Evolutionary conservation across 1,140 invertebrate species (phyloP), one percentile per base, ranked within the genome.

Genomic region (Aphidius ervi): DNA sequence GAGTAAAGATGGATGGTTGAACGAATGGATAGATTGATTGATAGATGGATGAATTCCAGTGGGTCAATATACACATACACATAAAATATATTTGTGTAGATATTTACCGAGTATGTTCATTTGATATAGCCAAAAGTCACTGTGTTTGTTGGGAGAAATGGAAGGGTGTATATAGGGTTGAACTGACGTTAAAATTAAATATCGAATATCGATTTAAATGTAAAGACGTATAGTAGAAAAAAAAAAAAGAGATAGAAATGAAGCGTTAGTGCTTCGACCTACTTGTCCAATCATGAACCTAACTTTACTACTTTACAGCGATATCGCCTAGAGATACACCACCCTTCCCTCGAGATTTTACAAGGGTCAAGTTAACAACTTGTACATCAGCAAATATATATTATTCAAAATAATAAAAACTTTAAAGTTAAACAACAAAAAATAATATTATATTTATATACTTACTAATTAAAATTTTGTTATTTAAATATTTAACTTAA

Each of bases 131-230:
- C 58, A 31, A 31, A 59, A 59, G 58, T 53, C 58, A 53, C 49
- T 49, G 53, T 58, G 62, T 50, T 53, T 42, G 48, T 58, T 56
- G 61, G 43, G 49, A 46, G 63, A 23, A n/a, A 48, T 7, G 23
- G 61, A 41, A 31, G 23, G 23, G 23, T 31, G 23, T 31, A 31
- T 31, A 31, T 1, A 31, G 23, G 23, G 23, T 31, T 59, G 50
- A 45, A 50, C 46, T 58, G 48, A 42, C 59, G 60, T 60, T 58
- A 64, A 70, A 72, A 72, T 71, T 71, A 72, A 70, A 68, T 72
- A 71, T 70, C 67, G 70, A 72, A 71, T 70, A 72, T 72, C 68
- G 67, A 69, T 63, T 62, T 40, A 16, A 47, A 41, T 46, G 23
- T n/a, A 49, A n/a, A 40, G 37, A 39, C 9, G 37, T 56, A 7